Evolutionary conservation across 2,888 invertebrate genomes (phyloP), one percentile per base, ranked within the genome.

Genomic region (Exephanes ischioxanthus): DNA sequence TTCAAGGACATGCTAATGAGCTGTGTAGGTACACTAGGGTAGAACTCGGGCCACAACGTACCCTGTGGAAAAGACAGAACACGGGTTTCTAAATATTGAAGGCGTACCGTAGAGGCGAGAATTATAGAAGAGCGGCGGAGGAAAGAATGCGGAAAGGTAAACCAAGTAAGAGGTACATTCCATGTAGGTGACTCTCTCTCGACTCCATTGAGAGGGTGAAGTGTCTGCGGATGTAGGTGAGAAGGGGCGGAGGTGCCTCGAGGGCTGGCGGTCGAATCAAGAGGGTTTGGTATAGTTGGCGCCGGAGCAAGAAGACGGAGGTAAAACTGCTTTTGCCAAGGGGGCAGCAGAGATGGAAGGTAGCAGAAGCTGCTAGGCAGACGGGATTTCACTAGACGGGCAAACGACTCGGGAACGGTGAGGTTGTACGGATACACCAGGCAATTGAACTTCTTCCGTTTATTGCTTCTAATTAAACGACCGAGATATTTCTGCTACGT

Each of bases 391-490:
- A 84, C 85, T 84, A 85, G 90, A 90, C 88, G 91, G 86, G 85
- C 83, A 89, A 89, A 90, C 86, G 89, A 88, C 88, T 89, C 87
- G 80, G 87, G 84, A 88, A 87, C 88, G 87, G 86, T 84, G 86
- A 84, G 86, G 86, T 80, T 85, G 80, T 89, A 86, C 89, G 89
- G 87, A 90, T 91, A 90, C 89, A 89, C 88, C 87, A 86, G 88
- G 90, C 92, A 92, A 93, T 93, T 93, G 92, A 93, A 93, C 92
- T 92, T 90, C 90, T 90, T 91, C 90, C 92, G 92, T 93, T 93
- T 92, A 93, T 92, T 92, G 92, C 92, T 90, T 92, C 92, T 92
- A 93, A 93, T 93, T 93, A 93, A 93, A 93, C 90, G 91, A 92
- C 91, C 91, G 87, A 92, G 92, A 93, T 93, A 92, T 93, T 93